Evolutionary conservation across 2,113 vertebrate genomes (phyloP), one percentile per base, ranked within the genome.

Genomic region (Mustela nigripes): DNA sequence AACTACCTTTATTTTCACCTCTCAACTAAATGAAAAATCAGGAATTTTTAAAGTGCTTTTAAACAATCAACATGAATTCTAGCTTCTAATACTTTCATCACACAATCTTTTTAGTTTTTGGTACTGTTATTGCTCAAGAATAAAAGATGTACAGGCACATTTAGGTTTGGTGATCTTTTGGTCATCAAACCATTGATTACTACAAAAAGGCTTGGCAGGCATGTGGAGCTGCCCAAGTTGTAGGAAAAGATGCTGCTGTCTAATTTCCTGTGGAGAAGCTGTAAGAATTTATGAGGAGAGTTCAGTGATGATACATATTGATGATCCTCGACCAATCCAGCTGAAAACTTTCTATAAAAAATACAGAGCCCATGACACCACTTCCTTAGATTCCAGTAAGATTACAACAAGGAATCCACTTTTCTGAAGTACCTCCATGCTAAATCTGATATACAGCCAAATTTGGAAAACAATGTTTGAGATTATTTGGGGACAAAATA

Each of bases 1-100:
- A 89, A 89, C 69, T 67, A 74, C 31, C 39, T 96, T 94, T 16
- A 86, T 73, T 73, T 79, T 80, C 28, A 69, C 10, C 18, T 91
- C 86, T 78, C 21, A 42, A 71, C 15, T 58, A 83, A 69, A 74
- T 63, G 56, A 22, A 56, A 96, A 62, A 18, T 80, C n/a, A 53
- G 14, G 14, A 62, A 63, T 45, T 5, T 67, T 80, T 83, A 33
- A 89, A 89, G 22, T 58, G 26, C 7, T 89, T 82, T 60, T 60
- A 69, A 58, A 53, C 36, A 94, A 36, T 36, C n/a, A 71, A 21
- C 28, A 82, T 7, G 65, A 91, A 42, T 4, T 11, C n/a, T 88
- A 76, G n/a, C 33, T 95, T 71, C 21, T n/a, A 71, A 28, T 42
- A 71, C 11, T 7, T 83, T 78, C 24, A 48, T 42, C 14, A 63